Evolutionary conservation across 1,140 invertebrate genomes (phyloP), one percentile per base, ranked within the genome.

Genomic region (Caerostris darwini): DNA sequence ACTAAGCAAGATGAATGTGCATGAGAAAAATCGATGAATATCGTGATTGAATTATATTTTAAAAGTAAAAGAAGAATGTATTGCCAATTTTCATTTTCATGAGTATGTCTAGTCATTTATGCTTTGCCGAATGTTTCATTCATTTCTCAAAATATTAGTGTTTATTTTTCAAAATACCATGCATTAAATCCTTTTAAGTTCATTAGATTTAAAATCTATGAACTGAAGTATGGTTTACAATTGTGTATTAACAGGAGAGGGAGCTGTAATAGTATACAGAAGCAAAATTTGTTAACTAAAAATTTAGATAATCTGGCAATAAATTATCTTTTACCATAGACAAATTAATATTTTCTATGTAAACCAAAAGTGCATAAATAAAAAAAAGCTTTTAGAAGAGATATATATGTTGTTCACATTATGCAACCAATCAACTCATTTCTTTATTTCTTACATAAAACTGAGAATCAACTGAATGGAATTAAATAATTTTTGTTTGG

Each of bases 81-180:
- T 34, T 34, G 34, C 34, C 34, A 34, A 17, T n/a, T n/a, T 67
- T 7, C 17, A n/a, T 67, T 67, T 67, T 67, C 61, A n/a, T 77
- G 50, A 77, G 71, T 77, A 50, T 77, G 71, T 77, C 50, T 77
- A 77, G 71, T 77, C 50, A 77, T 77, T 77, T 77, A 53, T 77
- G 34, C 34, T 14, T 5, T 50, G 34, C 53, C 71, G 53, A 14
- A 34, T 10, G 53, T 77, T 77, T 50, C 34, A 34, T 34, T 34
- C 34, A 34, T 34, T 77, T 77, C 12, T n/a, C 17, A 67, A n/a
- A 17, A 17, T n/a, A 67, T 67, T 67, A 17, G 10, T 67, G 17
- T 67, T 67, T 67, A n/a, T 67, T 67, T n/a, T 67, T 67, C 17
- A 67, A 5, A 17, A 67, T n/a, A 6, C 14, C 14, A 67, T 67